Evolutionary conservation across 2,888 invertebrate species (phyloP).

Genomic region (Limnephilus auricula): DNA sequence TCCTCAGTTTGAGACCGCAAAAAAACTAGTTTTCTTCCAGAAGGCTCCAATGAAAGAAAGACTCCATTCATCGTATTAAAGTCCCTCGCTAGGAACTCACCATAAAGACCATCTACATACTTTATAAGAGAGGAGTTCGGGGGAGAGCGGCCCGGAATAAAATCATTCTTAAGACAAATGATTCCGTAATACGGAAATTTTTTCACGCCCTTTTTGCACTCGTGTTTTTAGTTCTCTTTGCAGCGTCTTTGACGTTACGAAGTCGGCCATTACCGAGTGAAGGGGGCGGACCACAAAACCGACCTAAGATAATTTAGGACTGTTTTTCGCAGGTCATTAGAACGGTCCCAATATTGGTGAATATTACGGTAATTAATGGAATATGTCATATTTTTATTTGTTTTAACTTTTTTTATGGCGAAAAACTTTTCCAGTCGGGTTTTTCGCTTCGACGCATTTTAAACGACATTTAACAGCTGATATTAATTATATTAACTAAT

Average conservation of each 20-base stretch:
- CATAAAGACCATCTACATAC: slow-evolving; percentile 5
- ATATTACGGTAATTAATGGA: not conserved
- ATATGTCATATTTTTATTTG: no score
- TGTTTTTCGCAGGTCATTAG: not conserved
- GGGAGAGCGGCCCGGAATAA: not conserved
- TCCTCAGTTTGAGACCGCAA: not conserved
- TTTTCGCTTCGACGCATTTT: no score
- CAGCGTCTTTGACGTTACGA: not conserved
- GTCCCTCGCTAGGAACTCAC: not conserved
- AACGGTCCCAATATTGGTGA: not conserved
- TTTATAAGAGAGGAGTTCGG: not conserved
- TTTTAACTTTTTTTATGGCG: no score
- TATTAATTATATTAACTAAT: no score
- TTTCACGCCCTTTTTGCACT: not conserved
- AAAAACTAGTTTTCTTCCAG: not conserved
- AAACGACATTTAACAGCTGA: no score
- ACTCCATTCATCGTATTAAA: not conserved
- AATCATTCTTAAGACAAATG: slow-evolving; percentile 21
- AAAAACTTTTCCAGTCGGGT: no score
- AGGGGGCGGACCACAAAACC: not conserved
- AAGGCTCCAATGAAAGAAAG: not conserved
- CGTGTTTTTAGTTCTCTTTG: not conserved
- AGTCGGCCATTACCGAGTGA: not conserved
- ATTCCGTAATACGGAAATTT: not conserved
- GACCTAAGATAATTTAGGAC: not conserved